A percentile compares a stretch with the other conserved stretches of the same genome.
Evolutionary conservation across 2,888 invertebrate genomes (phyloP).

Genomic region (Globia sparganii): DNA sequence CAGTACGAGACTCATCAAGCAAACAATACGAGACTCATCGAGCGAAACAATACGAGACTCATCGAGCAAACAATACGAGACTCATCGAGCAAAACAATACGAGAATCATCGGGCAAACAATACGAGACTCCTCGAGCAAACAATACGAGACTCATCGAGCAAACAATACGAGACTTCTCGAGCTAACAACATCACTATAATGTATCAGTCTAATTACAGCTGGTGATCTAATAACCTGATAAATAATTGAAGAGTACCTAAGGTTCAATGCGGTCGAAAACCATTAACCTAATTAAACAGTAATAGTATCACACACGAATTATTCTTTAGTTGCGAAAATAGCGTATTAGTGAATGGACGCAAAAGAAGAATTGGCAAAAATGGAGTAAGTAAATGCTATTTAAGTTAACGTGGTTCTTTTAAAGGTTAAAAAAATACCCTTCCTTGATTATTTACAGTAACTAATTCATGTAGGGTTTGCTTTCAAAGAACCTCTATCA

Average conservation of each 20-base stretch:
- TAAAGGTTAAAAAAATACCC: background rate
- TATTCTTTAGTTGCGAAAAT: conserved; percentile 48
- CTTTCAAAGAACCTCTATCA: background rate
- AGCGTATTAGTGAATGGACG: conserved; percentile 43
- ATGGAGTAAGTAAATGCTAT: conserved; percentile 47
- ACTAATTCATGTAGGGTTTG: too few relatives aligned
- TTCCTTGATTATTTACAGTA: background rate
- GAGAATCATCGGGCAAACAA: background rate
- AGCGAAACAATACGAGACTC: background rate
- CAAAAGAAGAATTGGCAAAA: conserved; percentile 6
- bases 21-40: background rate
- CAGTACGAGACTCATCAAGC: background rate
- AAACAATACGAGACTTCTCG: background rate
- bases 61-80: background rate
- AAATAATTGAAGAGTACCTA: conserved; percentile 50
- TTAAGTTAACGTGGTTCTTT: background rate
- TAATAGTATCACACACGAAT: conserved; percentile 18
- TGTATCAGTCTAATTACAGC: conserved; percentile 47
- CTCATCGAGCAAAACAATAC: too few relatives aligned
- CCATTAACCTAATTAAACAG: conserved; percentile 64
- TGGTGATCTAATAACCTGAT: conserved; percentile 54
- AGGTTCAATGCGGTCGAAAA: conserved; percentile 16
- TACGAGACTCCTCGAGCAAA: background rate
- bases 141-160: background rate
- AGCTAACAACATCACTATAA: conserved; percentile 40